phyloP scores from a whole-genome alignment of 1,140 invertebrate genomes.

The Euwallacea similis region DNA sequence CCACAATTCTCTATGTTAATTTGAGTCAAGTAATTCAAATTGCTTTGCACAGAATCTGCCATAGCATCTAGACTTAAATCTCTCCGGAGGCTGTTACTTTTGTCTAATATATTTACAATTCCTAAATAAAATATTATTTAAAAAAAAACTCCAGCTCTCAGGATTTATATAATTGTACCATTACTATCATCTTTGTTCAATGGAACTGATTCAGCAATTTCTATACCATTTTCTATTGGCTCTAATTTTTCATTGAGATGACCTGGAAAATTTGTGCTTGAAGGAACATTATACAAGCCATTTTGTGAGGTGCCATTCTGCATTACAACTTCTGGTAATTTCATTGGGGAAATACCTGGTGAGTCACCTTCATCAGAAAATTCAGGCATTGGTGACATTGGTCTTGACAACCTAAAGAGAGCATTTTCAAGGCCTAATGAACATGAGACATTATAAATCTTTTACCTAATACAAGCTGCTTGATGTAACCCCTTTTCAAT shows the following conservation, averaged over 20 bases:
- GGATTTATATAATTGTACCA: constrained; percentile 10
- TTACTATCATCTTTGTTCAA: constrained; percentile 22
- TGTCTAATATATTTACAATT: constrained; percentile 46
- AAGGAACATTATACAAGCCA: constrained; percentile 15
- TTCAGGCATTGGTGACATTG: constrained; percentile 77
- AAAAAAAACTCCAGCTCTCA: not conserved
- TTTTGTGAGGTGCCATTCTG: constrained; percentile 28
- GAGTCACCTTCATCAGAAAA: constrained; percentile 57
- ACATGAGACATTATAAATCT: not conserved
- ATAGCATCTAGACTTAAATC: constrained; percentile 65
- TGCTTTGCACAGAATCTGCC: constrained; percentile 58
- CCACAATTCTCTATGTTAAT: constrained; percentile 77
- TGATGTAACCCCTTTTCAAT: constrained; percentile 84
- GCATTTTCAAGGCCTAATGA: constrained; percentile 9
- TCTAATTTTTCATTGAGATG: constrained; percentile 14
- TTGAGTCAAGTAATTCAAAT: constrained; percentile 60
- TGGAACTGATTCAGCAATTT: constrained; percentile 24
- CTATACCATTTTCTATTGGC: constrained; percentile 31
- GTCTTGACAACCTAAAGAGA: constrained; percentile 68
- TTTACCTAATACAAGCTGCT: constrained; percentile 77
- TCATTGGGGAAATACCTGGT: constrained; percentile 13
- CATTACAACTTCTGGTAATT: not conserved
- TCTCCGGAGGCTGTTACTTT: constrained; percentile 59
- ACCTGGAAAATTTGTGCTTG: not conserved
- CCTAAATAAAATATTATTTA: constrained; percentile 37